These are phyloP conservation scores for Pseudochirops corinnae DNA, from an alignment of 2,797 vertebrate genomes.

Conservation along the genomic window DNA sequence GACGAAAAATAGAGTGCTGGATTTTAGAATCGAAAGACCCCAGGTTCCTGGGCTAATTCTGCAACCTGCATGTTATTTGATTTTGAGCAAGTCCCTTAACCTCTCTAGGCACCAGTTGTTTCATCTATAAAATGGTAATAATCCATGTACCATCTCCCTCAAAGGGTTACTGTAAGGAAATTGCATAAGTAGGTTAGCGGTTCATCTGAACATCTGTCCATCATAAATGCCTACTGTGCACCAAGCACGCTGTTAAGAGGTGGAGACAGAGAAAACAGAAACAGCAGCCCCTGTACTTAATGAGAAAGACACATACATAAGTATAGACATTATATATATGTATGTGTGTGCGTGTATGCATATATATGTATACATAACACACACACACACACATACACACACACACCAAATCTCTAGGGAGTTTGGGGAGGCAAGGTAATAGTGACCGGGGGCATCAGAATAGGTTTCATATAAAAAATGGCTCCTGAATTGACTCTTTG, in stretches of 20 bases:
- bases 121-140: not conserved
- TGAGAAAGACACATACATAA: not conserved
- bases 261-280: not conserved
- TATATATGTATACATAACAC: too few relatives aligned
- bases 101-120: not conserved
- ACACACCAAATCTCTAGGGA: not conserved
- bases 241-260: not conserved
- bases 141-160: not conserved
- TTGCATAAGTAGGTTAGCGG: not conserved
- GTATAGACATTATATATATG: too few relatives aligned
- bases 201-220: not conserved
- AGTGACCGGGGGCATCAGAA: not conserved
- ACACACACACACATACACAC: too few relatives aligned
- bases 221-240: not conserved
- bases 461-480: not conserved
- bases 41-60: not conserved
- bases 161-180: not conserved
- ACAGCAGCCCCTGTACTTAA: not conserved
- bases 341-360: too few relatives aligned
- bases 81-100: not conserved
- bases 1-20: not conserved
- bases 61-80: not conserved
- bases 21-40: not conserved
- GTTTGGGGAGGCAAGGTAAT: not conserved
- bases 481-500: not conserved